These are phyloP conservation scores for Colletes gigas DNA, from an alignment of 1,140 invertebrate species.

Conservation along the genomic window DNA sequence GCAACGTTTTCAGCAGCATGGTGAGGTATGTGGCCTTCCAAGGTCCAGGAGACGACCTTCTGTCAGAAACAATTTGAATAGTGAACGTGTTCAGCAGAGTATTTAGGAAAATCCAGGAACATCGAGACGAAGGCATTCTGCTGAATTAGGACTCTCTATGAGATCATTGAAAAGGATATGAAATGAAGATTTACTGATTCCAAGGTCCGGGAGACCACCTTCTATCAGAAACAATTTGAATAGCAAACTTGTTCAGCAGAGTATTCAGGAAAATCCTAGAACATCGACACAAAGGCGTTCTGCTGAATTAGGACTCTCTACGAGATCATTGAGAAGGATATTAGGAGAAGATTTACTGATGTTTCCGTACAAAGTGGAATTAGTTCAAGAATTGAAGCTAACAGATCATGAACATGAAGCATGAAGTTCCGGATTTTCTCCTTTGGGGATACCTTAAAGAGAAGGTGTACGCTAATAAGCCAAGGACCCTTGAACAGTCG, in stretches of 20 bases:
- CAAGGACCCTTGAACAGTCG: background rate
- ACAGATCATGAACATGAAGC: background rate
- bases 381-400: background rate
- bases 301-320: background rate
- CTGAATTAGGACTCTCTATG: background rate
- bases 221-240: background rate
- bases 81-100: background rate
- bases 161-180: background rate
- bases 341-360: background rate
- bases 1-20: background rate
- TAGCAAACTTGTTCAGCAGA: background rate
- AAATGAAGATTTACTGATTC: too few species aligned
- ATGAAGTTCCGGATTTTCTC: slow-evolving; percentile 5
- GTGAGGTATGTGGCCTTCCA: background rate
- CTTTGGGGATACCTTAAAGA: background rate
- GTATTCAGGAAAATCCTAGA: background rate
- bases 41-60: background rate
- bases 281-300: background rate
- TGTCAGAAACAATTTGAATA: background rate
- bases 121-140: background rate
- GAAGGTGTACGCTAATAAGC: background rate
- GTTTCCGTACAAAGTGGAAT: background rate
- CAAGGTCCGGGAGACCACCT: background rate
- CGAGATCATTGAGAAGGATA: background rate
- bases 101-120: background rate